Evolutionary conservation across 1,140 invertebrate species (phyloP).

Genomic region (Drosophila serrata): DNA sequence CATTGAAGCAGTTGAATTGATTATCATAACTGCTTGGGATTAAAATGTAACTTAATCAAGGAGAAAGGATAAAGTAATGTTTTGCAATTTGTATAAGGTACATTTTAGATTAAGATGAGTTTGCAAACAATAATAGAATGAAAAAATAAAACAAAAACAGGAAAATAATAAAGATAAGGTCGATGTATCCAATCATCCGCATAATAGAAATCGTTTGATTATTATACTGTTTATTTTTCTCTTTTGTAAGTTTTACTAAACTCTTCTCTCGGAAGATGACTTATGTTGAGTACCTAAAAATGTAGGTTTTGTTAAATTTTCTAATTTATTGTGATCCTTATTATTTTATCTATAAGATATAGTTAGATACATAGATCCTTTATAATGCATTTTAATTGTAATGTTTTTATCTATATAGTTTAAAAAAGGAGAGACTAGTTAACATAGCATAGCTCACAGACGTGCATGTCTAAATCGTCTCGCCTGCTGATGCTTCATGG

Average conservation of each 20-base stretch:
- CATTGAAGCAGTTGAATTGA: conserved; percentile 8
- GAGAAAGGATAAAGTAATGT: not conserved
- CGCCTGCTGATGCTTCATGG: not conserved
- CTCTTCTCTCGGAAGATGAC: no score
- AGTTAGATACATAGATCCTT: not conserved
- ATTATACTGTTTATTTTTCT: no score
- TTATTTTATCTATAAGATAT: no score
- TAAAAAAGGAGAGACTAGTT: no score
- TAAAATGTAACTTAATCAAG: conserved; percentile 6
- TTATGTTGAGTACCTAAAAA: no score
- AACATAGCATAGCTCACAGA: not conserved
- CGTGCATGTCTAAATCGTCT: not conserved
- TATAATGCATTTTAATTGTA: not conserved
- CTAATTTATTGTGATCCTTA: no score
- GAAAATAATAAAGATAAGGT: no score
- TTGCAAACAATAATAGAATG: no score
- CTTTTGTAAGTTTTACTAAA: not conserved
- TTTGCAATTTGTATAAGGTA: not conserved
- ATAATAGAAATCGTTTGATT: no score
- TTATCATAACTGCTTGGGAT: conserved; percentile 10
- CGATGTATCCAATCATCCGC: not conserved
- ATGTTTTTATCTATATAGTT: no score
- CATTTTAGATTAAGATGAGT: not conserved
- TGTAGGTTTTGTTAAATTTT: no score
- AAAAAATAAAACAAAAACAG: not conserved